Evolutionary conservation across 35 echinoderm and acorn worm species (phyloP), one percentile per base, ranked within the genome.

Genomic region (Diadema setosum): DNA sequence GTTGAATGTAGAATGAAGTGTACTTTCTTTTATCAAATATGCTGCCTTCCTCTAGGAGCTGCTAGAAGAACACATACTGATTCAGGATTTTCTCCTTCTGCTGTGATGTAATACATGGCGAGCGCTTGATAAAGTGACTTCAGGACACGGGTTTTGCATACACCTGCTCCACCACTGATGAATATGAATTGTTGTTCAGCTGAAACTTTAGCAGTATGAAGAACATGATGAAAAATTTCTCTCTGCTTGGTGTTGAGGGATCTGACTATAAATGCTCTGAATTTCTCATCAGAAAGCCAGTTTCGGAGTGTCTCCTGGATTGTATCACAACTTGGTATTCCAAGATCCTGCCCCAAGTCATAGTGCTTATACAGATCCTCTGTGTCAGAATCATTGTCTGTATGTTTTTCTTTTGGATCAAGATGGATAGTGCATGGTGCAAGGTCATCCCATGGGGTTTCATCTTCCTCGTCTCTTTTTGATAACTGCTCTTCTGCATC

Each of bases 191-290:
- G 37, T 11, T 61, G 82, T 16, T 57, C 57, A 15, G 3, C 25
- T 58, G n/a, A 17, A 31, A 55, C 61, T 58, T 34, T 56, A 3
- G 61, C 39, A 16, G 2, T 4, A 6, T 84, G 21, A 8, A 84
- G 30, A 2, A 84, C 52, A 63, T 84, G 82, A 24, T 49, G 61
- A 40, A 84, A 84, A 40, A 84, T 9, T 63, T 84, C 82, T 65
- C 33, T 15, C 42, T 84, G 52, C 46, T 84, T 64, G 20, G 42
- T 84, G 39, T 84, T 84, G 21, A 84, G 65, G 27, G 48, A 52
- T n/a, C 9, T 52, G n/a, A n/a, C 48, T 52, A 52, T n/a, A 52
- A 52, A 52, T 52, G 9, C 9, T n/a, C n/a, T n/a, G n/a, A n/a
- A n/a, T n/a, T n/a, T n/a, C n/a, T n/a, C n/a, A n/a, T n/a, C n/a